Conservation (phyloP, 2,113 vertebrate genomes). For the Orycteropus afer region DNA sequence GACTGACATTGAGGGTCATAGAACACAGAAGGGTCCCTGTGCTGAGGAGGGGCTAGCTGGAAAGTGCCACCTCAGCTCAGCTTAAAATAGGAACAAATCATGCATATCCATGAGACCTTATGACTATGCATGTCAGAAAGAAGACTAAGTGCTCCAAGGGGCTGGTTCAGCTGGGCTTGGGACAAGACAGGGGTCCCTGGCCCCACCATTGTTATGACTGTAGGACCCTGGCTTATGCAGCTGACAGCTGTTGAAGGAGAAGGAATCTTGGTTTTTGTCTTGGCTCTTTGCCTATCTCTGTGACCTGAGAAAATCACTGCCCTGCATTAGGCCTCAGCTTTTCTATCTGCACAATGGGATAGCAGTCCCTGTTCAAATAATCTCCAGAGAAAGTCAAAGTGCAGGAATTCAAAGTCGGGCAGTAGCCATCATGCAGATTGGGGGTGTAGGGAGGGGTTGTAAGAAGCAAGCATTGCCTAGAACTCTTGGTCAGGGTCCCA, state of each 20-base stretch:
- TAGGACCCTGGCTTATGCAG: not conserved
- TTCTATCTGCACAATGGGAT: not conserved
- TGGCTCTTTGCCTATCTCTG: not conserved
- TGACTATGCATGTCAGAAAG: not conserved
- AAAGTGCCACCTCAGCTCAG: not conserved
- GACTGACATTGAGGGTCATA: not conserved
- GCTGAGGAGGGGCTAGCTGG: too few species aligned
- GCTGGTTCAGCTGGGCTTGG: not conserved
- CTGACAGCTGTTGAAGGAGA: not conserved
- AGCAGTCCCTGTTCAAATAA: not conserved
- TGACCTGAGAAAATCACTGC: not conserved
- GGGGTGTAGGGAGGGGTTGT: not conserved
- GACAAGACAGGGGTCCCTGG: not conserved
- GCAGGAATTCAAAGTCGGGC: not conserved
- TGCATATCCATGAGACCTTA: slow-evolving; percentile 20
- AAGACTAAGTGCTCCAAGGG: not conserved
- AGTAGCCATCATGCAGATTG: not conserved
- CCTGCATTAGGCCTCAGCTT: not conserved
- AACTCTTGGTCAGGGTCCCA: not conserved
- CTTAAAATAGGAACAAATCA: not conserved
- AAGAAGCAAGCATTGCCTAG: not conserved
- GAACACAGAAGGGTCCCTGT: not conserved
- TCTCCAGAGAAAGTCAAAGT: not conserved
- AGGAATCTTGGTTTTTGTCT: not conserved
- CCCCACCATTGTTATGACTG: not conserved